Conservation (phyloP, 2,888 invertebrate species). For the Falcaria lacertinaria region DNA sequence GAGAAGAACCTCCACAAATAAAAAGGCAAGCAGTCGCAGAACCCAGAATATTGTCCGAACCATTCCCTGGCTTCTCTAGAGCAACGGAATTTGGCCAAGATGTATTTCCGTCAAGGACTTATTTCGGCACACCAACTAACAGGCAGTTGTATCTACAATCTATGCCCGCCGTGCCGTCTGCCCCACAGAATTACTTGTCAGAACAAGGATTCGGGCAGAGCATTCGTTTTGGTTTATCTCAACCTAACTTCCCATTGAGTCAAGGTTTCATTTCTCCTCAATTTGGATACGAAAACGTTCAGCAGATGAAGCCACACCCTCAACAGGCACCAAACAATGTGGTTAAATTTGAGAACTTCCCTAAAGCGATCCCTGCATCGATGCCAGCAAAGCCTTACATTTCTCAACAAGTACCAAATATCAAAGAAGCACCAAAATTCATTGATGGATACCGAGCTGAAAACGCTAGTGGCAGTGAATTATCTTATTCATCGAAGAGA, state of each 20-base stretch:
- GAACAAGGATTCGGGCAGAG: constrained; percentile 69
- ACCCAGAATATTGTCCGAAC: constrained; percentile 67
- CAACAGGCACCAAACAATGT: constrained; percentile 35
- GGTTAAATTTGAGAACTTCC: constrained; percentile 48
- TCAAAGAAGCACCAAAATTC: constrained; percentile 54
- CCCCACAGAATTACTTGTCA: constrained; percentile 64
- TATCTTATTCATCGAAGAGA: constrained; percentile 34
- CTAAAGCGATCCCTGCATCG: constrained; percentile 29
- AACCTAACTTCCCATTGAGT: constrained; percentile 58
- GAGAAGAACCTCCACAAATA: constrained; percentile 41
- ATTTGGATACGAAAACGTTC: constrained; percentile 50
- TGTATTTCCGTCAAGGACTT: constrained; percentile 50
- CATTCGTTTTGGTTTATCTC: constrained; percentile 62
- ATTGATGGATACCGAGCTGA: constrained; percentile 67
- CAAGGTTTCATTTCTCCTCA: constrained; percentile 65
- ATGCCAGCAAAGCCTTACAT: constrained; percentile 49
- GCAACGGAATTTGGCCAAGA: constrained; percentile 53
- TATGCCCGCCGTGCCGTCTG: constrained; percentile 59
- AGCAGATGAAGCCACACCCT: constrained; percentile 42
- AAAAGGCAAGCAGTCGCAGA: constrained; percentile 70
- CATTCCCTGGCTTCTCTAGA: constrained; percentile 52
- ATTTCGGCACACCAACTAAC: constrained; percentile 50
- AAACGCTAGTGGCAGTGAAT: constrained; percentile 39
- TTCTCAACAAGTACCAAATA: constrained; percentile 32
- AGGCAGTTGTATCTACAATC: constrained; percentile 66